Percentiles rank a stretch among this genome's conserved stretches.
phyloP scores from a whole-genome alignment of 2,888 invertebrate genomes.

The Digitonthophagus gazella region DNA sequence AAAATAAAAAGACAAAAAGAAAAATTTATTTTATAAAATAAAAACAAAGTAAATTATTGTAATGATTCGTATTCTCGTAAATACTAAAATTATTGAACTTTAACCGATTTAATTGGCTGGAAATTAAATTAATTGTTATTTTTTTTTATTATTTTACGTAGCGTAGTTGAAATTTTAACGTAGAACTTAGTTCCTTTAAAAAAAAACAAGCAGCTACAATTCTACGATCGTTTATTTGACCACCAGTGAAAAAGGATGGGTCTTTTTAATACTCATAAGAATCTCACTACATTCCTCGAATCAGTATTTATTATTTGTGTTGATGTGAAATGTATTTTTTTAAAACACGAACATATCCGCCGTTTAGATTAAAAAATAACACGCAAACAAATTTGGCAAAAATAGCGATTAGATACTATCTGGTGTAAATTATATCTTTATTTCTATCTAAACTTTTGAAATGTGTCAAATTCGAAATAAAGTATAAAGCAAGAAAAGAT shows the following conservation, averaged over 20 bases:
- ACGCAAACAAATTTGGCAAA: too few species aligned
- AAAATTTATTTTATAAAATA: not conserved
- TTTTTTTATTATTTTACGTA: conserved; percentile 3
- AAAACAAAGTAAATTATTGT: too few species aligned
- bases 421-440: not conserved
- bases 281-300: conserved; percentile 9
- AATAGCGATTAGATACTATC: not conserved
- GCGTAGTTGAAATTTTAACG: not conserved
- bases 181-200: conserved; percentile 1
- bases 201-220: conserved; percentile 4
- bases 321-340: conserved; percentile 13
- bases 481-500: not conserved
- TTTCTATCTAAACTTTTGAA: not conserved
- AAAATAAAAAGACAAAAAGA: not conserved
- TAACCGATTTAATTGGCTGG: too few species aligned
- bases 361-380: too few species aligned
- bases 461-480: not conserved
- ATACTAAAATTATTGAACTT: too few species aligned
- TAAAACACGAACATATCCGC: conserved; percentile 2
- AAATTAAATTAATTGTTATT: conserved; percentile 9
- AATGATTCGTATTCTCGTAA: too few species aligned
- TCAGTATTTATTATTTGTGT: conserved; percentile 17
- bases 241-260: conserved; percentile 4
- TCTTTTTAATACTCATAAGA: conserved; percentile 2
- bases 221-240: not conserved